Percentiles rank a stretch among this genome's conserved stretches.
These are phyloP conservation scores for Microctenopoma lineatum DNA, from an alignment of 2,797 vertebrate genomes.

Conservation along the genomic window DNA sequence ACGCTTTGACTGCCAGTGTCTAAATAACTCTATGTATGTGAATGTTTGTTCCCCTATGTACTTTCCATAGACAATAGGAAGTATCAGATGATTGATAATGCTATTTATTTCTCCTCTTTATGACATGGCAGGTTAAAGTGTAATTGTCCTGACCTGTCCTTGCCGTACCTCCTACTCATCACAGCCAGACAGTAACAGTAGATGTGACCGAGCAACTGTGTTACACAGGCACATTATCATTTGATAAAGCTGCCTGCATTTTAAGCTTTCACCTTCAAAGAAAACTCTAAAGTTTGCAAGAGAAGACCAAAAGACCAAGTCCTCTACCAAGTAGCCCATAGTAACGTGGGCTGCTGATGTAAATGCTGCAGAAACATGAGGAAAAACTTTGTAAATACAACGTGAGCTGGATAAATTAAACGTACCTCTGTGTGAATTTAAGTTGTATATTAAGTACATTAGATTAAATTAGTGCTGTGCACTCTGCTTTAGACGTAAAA, in stretches of 20 bases:
- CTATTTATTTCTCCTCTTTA: neutral
- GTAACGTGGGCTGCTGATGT: neutral
- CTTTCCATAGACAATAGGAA: constrained; percentile 6
- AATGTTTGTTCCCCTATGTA: neutral
- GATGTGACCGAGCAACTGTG: constrained; percentile 3
- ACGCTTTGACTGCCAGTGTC: constrained; percentile 22
- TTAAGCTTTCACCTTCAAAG: neutral
- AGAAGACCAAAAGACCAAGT: neutral
- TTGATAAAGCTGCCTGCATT: neutral
- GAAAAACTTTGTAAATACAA: neutral
- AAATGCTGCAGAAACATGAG: constrained; percentile 3
- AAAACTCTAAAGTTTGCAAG: neutral
- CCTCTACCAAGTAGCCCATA: neutral
- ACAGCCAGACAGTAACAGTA: neutral
- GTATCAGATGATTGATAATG: constrained; percentile 13
- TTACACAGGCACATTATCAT: neutral
- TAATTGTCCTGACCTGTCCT: constrained; percentile 2
- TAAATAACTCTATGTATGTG: neutral
- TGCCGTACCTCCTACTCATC: neutral
- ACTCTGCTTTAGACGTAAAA: constrained; percentile 24
- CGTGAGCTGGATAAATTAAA: constrained; percentile 21
- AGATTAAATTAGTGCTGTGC: constrained; percentile 25
- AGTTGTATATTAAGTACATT: constrained; percentile 24
- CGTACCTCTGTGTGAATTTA: constrained; percentile 27
- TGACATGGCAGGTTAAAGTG: constrained; percentile 1